Percentiles rank a stretch among this genome's conserved stretches.
Evolutionary conservation across 1,140 invertebrate genomes (phyloP).

Genomic region (Drosophila azteca): DNA sequence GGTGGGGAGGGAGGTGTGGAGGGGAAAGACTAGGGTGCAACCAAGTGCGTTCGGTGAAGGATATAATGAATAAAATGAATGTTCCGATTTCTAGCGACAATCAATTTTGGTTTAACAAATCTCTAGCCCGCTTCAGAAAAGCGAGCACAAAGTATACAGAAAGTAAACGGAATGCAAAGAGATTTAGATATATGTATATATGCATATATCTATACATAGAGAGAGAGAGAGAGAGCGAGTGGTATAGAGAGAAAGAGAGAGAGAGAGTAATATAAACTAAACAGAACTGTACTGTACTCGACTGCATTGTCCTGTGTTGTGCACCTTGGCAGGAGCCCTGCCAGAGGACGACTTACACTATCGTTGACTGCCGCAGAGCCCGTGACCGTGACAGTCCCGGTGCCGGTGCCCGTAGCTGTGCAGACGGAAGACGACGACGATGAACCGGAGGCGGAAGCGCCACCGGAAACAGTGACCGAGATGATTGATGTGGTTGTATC

Average conservation of each 20-base stretch:
- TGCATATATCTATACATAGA: not conserved
- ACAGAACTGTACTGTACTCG: constrained; percentile 26
- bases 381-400: constrained; percentile 23
- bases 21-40: not conserved
- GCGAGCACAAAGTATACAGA: not conserved
- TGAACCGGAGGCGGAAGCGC: not conserved
- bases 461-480: constrained; percentile 9
- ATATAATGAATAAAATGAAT: constrained; percentile 16
- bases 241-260: constrained; percentile 2
- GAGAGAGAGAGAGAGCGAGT: constrained; percentile 13
- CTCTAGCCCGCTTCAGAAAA: too few relatives aligned
- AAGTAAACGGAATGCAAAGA: constrained; percentile 13
- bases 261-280: constrained; percentile 29
- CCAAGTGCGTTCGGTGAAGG: constrained; percentile 3
- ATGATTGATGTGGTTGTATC: constrained; percentile 8
- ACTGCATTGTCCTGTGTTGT: too few relatives aligned
- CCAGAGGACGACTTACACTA: constrained; percentile 67
- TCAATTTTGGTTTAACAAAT: not conserved
- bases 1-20: too few relatives aligned
- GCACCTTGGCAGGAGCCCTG: constrained; percentile 8
- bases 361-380: constrained; percentile 52
- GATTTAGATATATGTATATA: too few relatives aligned
- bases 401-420: constrained; percentile 27
- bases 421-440: constrained; percentile 15
- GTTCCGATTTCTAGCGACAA: constrained; percentile 22